Base-by-base conservation (phyloP, 2,797 vertebrate genomes). In the Pelochelys cantorii region DNA sequence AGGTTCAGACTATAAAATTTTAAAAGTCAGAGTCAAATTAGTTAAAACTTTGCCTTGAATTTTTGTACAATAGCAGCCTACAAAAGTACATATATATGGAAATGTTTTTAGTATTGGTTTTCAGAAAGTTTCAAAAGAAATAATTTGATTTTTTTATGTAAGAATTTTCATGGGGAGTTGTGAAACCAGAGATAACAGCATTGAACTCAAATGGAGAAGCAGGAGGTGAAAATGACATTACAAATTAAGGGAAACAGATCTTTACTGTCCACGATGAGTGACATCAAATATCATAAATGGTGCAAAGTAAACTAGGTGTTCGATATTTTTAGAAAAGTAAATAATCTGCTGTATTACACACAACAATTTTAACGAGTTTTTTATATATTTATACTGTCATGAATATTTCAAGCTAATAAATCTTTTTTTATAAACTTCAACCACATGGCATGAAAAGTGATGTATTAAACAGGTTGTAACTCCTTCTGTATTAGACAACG, bases 171-270 rank as follows among this genome's bases (percentile, higher is more conserved):
- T 65, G 92, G 83, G 90, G 93, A 94, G 94, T 25, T 75, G 23
- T 12, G 65, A 96, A 97, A 95, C 88, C 95, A 94, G 95, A 94
- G 94, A 93, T 90, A 95, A 94, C 90, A 95, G 54, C 53, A 9
- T 10, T 80, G 79, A 93, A 18, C 42, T 90, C 81, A 87, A 12
- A 1, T 42, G 42, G 57, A 95, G 90, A 93, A n/a, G 15, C 86
- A 94, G 90, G 88, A 95, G 93, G 90, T 87, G 77, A 95, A 94
- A 92, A 94, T 87, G 95, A 37, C 17, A 23, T 84, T 81, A 89
- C 94, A 89, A 2, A 85, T 48, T 91, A 79, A 3, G 34, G 79
- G 48, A 52, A 92, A 48, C 90, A 95, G 92, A 91, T 75, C 60
- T 91, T 52, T 84, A 54, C 79, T 90, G 17, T 20, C 68, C 68